phyloP scores from a whole-genome alignment of 2,113 vertebrate species.

The Seriola rivoliana region DNA sequence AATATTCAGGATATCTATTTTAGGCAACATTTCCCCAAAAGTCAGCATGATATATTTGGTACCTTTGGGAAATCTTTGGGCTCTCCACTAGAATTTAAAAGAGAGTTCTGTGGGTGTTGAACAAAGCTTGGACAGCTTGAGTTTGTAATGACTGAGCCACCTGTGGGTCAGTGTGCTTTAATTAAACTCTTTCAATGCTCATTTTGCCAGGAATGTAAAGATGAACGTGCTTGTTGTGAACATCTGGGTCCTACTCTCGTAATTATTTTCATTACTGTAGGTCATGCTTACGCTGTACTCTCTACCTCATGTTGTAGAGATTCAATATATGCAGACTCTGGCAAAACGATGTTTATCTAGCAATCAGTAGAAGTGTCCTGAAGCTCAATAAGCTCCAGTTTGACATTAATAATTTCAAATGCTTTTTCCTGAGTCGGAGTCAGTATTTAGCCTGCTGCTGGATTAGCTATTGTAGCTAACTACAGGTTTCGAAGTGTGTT shows the following conservation, averaged over 20 bases:
- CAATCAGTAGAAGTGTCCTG: neutral
- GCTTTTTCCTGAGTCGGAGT: neutral
- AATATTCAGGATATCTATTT: neutral
- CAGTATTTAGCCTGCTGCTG: neutral
- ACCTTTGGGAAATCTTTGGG: neutral
- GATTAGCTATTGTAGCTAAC: neutral
- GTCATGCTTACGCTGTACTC: neutral
- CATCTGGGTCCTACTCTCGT: neutral
- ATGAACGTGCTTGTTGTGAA: neutral
- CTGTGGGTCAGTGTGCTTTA: neutral
- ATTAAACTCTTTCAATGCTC: slow-evolving; percentile 8
- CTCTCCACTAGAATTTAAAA: neutral
- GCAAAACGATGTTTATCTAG: neutral
- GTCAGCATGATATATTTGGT: neutral
- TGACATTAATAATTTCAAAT: neutral
- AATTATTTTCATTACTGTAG: neutral
- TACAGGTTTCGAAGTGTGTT: neutral
- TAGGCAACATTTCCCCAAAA: neutral
- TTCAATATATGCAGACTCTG: neutral
- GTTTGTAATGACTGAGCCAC: neutral
- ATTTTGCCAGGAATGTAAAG: neutral
- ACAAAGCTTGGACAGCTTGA: neutral
- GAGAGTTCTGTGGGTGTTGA: neutral
- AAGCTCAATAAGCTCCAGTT: neutral
- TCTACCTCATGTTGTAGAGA: neutral